A percentile compares a stretch with the other conserved stretches of the same genome.
Evolutionary conservation across 2,888 invertebrate species (phyloP).

Genomic region (Drosophila eohydei): DNA sequence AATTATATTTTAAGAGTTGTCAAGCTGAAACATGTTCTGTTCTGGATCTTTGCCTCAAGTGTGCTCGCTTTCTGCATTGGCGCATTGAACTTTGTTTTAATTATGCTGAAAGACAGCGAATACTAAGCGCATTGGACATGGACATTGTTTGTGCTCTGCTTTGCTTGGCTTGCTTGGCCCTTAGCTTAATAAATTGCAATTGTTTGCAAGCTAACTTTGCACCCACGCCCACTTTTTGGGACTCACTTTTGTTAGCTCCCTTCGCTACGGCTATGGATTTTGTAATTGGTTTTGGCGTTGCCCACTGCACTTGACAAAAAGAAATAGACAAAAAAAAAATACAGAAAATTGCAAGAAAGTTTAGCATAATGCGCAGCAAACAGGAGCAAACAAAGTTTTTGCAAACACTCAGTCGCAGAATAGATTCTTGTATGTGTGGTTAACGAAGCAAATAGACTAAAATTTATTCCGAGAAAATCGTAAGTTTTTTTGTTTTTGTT

Average conservation of each 20-base stretch:
- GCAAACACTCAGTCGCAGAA: conserved; percentile 67
- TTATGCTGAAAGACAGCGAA: conserved; percentile 66
- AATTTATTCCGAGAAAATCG: conserved; percentile 44
- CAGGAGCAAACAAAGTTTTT: conserved; percentile 69
- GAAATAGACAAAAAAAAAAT: conserved; percentile 8
- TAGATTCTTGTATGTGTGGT: conserved; percentile 64
- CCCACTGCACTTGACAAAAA: conserved; percentile 72
- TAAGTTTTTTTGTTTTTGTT: conserved; percentile 21
- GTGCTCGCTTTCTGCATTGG: conserved; percentile 40
- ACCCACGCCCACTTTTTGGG: conserved; percentile 44
- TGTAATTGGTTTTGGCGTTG: conserved; percentile 78
- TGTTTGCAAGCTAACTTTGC: conserved; percentile 74
- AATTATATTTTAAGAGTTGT: neutral
- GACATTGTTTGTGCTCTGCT: conserved; percentile 68
- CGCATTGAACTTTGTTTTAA: conserved; percentile 80
- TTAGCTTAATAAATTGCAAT: conserved; percentile 81
- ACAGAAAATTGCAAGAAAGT: conserved; percentile 54
- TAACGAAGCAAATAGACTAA: conserved; percentile 75
- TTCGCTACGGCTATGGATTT: conserved; percentile 53
- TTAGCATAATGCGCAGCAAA: conserved; percentile 70
- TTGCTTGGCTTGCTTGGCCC: conserved; percentile 49
- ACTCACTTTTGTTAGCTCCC: conserved; percentile 49
- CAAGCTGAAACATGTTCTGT: conserved; percentile 1
- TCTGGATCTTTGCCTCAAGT: neutral
- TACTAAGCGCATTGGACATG: conserved; percentile 56